Evolutionary conservation across 2,113 vertebrate genomes (phyloP).

Genomic region (Salvelinus fontinalis): DNA sequence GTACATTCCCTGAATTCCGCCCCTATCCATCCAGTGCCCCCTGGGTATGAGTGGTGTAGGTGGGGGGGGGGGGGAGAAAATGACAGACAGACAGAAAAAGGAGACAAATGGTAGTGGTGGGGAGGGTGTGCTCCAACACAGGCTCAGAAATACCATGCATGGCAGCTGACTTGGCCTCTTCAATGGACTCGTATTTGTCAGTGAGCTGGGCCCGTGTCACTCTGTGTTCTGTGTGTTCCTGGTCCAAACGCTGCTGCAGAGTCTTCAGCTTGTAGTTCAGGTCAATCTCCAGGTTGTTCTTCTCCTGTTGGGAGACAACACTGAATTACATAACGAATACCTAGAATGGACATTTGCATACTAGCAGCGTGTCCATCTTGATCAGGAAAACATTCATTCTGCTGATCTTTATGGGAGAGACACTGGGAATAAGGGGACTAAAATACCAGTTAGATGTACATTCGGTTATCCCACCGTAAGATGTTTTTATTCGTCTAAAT

Average conservation of each 20-base stretch:
- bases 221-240: constrained; percentile 92
- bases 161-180: constrained; percentile 93
- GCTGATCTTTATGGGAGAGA: no score
- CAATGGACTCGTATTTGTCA: constrained; percentile 95
- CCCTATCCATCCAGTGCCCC: constrained; percentile 23
- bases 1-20: constrained; percentile 42
- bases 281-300: constrained; percentile 97
- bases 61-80: background rate
- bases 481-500: no score
- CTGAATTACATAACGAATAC: no score
- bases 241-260: constrained; percentile 92
- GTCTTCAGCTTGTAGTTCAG: constrained; percentile 96
- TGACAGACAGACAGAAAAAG: background rate
- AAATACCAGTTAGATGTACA: no score
- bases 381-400: no score
- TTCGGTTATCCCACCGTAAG: no score
- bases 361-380: no score
- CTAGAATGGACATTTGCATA: no score
- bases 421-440: no score
- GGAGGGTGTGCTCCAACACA: constrained; percentile 14
- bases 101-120: background rate
- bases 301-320: constrained; percentile 78
- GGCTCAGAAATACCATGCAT: constrained; percentile 85
- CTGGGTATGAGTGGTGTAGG: constrained; percentile 8
- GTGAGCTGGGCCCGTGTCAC: constrained; percentile 91